Conservation (phyloP, 2,113 vertebrate genomes). For the Crypturellus undulatus region DNA sequence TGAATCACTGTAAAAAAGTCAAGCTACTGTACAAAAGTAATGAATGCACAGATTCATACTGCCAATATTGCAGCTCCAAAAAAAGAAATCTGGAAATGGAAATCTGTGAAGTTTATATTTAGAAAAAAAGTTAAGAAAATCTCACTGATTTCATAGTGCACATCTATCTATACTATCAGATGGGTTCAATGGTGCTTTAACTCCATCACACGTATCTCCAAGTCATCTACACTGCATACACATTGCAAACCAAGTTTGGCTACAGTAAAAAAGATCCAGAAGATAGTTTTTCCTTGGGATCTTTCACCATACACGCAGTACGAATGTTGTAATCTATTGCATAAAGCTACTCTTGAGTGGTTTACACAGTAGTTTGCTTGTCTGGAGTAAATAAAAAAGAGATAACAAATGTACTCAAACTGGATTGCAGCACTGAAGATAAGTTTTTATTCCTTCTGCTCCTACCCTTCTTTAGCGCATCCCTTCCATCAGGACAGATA, state of each 20-base stretch:
- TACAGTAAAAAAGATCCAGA: background rate
- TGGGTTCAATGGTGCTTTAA: slow-evolving; percentile 17
- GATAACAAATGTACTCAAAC: fast-evolving
- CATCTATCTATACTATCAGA: background rate
- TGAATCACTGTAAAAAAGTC: slow-evolving; percentile 48
- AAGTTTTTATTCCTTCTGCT: background rate
- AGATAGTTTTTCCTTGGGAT: background rate
- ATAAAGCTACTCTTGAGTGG: background rate
- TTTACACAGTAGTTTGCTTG: background rate
- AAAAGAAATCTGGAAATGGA: background rate
- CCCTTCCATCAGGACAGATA: background rate
- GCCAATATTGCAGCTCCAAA: background rate
- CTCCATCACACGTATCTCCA: background rate
- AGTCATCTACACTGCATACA: background rate
- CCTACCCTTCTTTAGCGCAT: background rate
- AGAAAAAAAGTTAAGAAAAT: slow-evolving; percentile 18
- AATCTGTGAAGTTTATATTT: slow-evolving; percentile 44
- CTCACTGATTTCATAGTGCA: background rate
- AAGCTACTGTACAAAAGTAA: slow-evolving; percentile 37
- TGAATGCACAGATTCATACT: slow-evolving; percentile 47
- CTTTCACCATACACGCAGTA: background rate
- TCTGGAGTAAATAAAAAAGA: background rate
- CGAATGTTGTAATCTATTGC: background rate
- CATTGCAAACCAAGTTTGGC: background rate
- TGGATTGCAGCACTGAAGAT: background rate